Percentiles rank a stretch among this genome's conserved stretches.
Conservation (phyloP, 92 coral and sea anemone genomes). For the Bergia puertoricense region DNA sequence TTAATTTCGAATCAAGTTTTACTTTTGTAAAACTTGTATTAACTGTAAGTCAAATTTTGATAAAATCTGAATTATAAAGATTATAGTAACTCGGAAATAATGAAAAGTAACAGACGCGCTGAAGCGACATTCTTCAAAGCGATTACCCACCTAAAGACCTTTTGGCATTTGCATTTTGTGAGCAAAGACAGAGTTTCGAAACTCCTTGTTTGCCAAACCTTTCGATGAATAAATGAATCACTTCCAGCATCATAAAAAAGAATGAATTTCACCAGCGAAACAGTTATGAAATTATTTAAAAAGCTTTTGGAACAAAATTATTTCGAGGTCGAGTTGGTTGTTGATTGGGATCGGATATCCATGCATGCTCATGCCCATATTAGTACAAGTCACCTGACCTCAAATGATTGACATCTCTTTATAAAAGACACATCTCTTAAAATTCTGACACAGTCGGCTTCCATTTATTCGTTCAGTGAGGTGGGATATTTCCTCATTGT, state of each 20-base stretch:
- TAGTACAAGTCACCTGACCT: constrained; percentile 43
- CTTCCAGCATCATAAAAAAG: background rate
- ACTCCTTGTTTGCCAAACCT: background rate
- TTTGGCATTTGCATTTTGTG: constrained; percentile 18
- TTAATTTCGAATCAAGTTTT: background rate
- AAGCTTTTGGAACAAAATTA: background rate
- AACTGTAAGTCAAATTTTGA: background rate
- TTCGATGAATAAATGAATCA: background rate
- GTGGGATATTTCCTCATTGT: constrained; percentile 1
- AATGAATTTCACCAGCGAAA: background rate
- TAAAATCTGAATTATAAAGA: background rate
- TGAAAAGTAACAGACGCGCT: background rate
- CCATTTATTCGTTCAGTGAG: background rate
- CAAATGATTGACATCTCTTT: constrained; percentile 24
- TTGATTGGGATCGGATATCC: background rate
- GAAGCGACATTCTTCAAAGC: constrained; percentile 3
- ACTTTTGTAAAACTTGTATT: background rate
- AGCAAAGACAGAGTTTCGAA: constrained; percentile 8
- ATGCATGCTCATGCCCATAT: constrained; percentile 6
- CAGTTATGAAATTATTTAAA: background rate
- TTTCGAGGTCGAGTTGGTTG: background rate
- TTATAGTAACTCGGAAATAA: background rate
- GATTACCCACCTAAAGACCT: background rate
- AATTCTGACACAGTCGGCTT: constrained; percentile 4
- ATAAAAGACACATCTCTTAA: background rate